phyloP scores from a whole-genome alignment of 2,888 invertebrate species.

The Dicyrtomina minuta region DNA sequence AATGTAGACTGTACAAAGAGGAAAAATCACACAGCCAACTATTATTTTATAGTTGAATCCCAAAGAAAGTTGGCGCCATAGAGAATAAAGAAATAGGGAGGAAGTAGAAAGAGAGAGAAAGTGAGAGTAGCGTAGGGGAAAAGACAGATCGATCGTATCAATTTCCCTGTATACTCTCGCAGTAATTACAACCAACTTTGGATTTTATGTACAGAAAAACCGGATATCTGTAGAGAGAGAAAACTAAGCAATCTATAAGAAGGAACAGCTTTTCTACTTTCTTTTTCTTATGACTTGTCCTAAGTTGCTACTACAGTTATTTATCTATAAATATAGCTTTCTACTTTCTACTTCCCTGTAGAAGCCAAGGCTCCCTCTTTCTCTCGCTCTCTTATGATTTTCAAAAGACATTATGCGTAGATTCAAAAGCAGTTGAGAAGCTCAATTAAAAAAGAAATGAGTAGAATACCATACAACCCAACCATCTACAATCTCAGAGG shows the following conservation, averaged over 20 bases:
- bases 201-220: constrained; percentile 36
- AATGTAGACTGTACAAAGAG: background rate
- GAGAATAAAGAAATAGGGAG: background rate
- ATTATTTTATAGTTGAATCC: constrained; percentile 3
- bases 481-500: too few species aligned
- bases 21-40: background rate
- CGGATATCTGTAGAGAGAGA: constrained; percentile 38
- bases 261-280: background rate
- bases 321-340: too few species aligned
- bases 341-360: too few species aligned
- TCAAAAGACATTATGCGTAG: too few species aligned
- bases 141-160: constrained; percentile 15
- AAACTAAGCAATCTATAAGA: constrained; percentile 5
- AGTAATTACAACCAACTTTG: constrained; percentile 38
- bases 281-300: background rate
- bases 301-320: too few species aligned
- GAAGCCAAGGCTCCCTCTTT: constrained; percentile 24
- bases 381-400: constrained; percentile 1
- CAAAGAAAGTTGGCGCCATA: background rate
- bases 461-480: too few species aligned
- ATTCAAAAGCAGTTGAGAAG: too few species aligned
- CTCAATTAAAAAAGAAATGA: too few species aligned
- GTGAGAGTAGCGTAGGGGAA: constrained; percentile 9
- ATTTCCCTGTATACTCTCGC: constrained; percentile 13
- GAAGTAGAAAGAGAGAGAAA: constrained; percentile 8